Conservation (phyloP, 2,888 invertebrate genomes). For the Mechanitis mazaeus region DNA sequence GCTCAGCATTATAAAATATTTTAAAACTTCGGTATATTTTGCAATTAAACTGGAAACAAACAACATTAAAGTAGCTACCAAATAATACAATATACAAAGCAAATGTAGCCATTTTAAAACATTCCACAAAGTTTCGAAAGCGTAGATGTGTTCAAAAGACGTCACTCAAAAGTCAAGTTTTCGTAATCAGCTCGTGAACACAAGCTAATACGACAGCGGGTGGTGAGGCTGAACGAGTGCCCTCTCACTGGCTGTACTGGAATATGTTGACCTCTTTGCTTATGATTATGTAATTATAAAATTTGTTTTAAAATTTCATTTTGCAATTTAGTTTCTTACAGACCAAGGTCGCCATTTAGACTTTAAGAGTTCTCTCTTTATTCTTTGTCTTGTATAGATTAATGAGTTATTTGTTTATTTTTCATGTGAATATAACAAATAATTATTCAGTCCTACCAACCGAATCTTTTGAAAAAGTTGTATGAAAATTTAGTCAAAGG, state of each 20-base stretch:
- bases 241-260: background rate
- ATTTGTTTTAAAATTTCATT: background rate
- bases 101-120: too few species aligned
- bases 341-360: too few species aligned
- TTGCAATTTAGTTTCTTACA: background rate
- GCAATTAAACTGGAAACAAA: too few species aligned
- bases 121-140: background rate
- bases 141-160: background rate
- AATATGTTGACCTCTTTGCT: conserved; percentile 1
- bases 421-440: background rate
- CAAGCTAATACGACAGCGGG: background rate
- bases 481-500: too few species aligned
- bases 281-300: background rate
- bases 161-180: conserved; percentile 1
- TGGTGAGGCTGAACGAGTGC: conserved; percentile 2
- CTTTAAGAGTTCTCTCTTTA: background rate
- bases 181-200: conserved; percentile 3
- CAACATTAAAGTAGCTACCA: too few species aligned
- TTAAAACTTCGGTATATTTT: background rate
- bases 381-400: background rate
- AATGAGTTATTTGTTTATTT: background rate
- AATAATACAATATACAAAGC: too few species aligned
- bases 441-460: too few species aligned
- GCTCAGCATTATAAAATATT: background rate
- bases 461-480: too few species aligned